phyloP scores from a whole-genome alignment of 2,113 vertebrate species.

The Rhinopomastus cyanomelas region DNA sequence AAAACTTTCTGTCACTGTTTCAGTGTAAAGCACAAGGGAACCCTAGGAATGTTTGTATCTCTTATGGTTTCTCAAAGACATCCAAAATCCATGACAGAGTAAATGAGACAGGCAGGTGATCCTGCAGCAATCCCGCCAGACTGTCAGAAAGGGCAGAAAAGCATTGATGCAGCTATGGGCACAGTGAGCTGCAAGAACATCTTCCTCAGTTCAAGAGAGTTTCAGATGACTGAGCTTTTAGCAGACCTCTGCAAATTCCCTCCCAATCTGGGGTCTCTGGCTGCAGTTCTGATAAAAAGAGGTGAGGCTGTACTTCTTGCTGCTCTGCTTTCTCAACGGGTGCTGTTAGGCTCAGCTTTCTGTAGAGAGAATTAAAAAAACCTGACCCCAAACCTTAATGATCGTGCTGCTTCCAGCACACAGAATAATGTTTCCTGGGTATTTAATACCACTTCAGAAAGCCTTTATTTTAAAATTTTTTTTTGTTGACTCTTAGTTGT shows the following conservation, averaged over 20 bases:
- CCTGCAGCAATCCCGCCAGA: not conserved
- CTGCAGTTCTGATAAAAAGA: slow-evolving; percentile 10
- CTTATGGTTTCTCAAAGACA: not conserved
- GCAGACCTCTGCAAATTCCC: not conserved
- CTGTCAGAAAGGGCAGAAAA: not conserved
- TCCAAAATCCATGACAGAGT: not conserved
- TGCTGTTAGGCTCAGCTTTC: slow-evolving; percentile 14
- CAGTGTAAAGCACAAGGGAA: not conserved
- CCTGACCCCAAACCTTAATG: not conserved
- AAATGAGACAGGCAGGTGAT: not conserved
- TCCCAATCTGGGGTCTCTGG: not conserved
- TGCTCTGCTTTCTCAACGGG: not conserved
- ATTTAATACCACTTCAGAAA: slow-evolving; percentile 5
- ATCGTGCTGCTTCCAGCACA: not conserved
- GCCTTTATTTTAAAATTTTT: not conserved
- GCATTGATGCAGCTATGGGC: not conserved
- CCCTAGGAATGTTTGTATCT: not conserved
- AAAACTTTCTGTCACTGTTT: not conserved
- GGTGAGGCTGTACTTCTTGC: not conserved
- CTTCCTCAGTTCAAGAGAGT: not conserved
- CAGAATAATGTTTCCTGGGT: not conserved
- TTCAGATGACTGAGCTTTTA: slow-evolving; percentile 34
- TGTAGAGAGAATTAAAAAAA: not conserved
- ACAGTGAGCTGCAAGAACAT: not conserved
- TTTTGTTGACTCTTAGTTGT: not conserved